phyloP scores from a whole-genome alignment of 1,140 invertebrate genomes.

The Ectropis grisescens region DNA sequence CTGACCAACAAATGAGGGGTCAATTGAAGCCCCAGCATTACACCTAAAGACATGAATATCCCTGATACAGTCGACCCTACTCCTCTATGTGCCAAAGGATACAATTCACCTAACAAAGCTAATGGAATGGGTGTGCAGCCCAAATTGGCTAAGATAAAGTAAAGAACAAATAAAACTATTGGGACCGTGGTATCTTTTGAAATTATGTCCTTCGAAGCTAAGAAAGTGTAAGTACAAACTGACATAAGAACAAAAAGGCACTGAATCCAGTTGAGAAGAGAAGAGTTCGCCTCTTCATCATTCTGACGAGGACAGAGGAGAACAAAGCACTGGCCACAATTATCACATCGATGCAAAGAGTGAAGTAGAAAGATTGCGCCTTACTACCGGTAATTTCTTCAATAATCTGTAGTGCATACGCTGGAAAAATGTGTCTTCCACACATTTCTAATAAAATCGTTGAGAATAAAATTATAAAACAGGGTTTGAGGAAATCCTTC shows the following conservation, averaged over 20 bases:
- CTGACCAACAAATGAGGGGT: conserved; percentile 33
- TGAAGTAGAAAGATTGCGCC: conserved; percentile 36
- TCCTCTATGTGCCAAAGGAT: conserved; percentile 37
- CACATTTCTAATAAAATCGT: conserved; percentile 32
- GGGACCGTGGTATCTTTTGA: conserved; percentile 30
- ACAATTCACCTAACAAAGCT: conserved; percentile 43
- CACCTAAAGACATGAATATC: conserved; percentile 18
- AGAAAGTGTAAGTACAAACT: conserved; percentile 28
- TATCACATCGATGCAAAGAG: conserved; percentile 36
- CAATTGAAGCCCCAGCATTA: conserved; percentile 29
- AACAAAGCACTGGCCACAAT: conserved; percentile 34
- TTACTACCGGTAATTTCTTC: conserved; percentile 31
- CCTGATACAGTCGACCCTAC: conserved; percentile 28
- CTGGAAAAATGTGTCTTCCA: conserved; percentile 46
- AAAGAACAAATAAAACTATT: conserved; percentile 27
- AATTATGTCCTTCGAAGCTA: conserved; percentile 19
- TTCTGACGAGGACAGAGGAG: conserved; percentile 34
- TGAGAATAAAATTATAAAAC: conserved; percentile 27
- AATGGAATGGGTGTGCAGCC: conserved; percentile 45
- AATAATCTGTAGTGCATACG: conserved; percentile 43
- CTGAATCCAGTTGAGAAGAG: conserved; percentile 32
- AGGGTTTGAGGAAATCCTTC: conserved; percentile 38
- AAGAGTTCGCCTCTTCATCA: conserved; percentile 34
- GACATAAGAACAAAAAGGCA: conserved; percentile 20
- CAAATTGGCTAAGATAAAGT: conserved; percentile 40